A percentile compares a stretch with the other conserved stretches of the same genome.
Conservation (phyloP, 2,113 vertebrate genomes). For the Tympanuchus pallidicinctus region DNA sequence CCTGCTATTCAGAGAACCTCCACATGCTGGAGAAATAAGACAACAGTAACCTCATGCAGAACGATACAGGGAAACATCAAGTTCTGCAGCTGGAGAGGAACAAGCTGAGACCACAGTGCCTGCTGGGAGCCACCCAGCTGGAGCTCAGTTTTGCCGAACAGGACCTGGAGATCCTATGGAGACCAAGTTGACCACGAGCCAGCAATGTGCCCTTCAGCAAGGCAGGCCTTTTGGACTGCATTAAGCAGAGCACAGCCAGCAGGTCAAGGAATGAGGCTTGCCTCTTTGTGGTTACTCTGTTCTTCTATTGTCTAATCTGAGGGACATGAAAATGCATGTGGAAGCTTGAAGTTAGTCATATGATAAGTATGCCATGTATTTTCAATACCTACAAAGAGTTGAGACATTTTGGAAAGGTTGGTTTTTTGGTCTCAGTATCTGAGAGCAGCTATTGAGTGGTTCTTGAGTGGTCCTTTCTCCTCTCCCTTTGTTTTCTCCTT, state of each 20-base stretch:
- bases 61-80: not conserved
- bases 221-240: not conserved
- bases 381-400: not conserved
- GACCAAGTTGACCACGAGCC: not conserved
- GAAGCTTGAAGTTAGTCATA: not conserved
- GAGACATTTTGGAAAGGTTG: not conserved
- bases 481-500: too few species aligned
- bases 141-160: not conserved
- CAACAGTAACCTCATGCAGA: not conserved
- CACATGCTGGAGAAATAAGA: not conserved
- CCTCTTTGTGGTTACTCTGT: not conserved
- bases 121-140: not conserved
- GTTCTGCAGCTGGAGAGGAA: not conserved
- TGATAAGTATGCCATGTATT: not conserved
- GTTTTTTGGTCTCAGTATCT: not conserved
- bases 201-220: not conserved
- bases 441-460: not conserved
- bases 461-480: not conserved
- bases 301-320: too few species aligned
- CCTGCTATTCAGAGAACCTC: not conserved
- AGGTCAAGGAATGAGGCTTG: not conserved
- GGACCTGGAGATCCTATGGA: not conserved
- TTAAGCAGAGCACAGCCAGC: not conserved
- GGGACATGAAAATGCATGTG: rapidly evolving
- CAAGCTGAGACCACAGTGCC: not conserved